A percentile compares a stretch with the other conserved stretches of the same genome.
These are phyloP conservation scores for Hepsetus odoe DNA, from an alignment of 2,113 vertebrate species.

Conservation along the genomic window DNA sequence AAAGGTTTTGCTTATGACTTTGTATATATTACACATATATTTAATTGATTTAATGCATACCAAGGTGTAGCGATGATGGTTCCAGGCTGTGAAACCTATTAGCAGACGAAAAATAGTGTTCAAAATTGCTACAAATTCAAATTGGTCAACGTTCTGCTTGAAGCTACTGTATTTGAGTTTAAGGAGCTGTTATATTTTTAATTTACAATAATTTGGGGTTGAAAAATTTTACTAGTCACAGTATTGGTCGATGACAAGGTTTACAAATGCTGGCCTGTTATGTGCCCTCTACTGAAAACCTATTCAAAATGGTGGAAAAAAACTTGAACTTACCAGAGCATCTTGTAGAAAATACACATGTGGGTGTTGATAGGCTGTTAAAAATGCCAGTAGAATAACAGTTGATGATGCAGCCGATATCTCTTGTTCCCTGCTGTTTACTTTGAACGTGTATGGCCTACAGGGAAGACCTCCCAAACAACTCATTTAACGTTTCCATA, in stretches of 20 bases:
- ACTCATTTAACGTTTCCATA: constrained; percentile 55
- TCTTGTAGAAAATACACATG: constrained; percentile 26
- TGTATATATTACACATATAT: constrained; percentile 75
- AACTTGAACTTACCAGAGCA: constrained; percentile 55
- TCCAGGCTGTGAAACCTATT: constrained; percentile 62
- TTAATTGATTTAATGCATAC: constrained; percentile 65
- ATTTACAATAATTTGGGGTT: constrained; percentile 19
- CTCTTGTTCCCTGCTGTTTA: constrained; percentile 46
- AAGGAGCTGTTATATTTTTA: constrained; percentile 45
- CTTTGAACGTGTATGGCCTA: constrained; percentile 64
- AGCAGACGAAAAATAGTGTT: constrained; percentile 49
- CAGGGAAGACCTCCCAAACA: constrained; percentile 56
- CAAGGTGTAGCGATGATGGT: constrained; percentile 56
- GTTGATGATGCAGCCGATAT: constrained; percentile 52
- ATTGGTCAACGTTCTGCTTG: constrained; percentile 13
- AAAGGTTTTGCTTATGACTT: constrained; percentile 70
- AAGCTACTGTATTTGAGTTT: constrained; percentile 54
- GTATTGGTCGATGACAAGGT: constrained; percentile 50
- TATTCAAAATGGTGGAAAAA: constrained; percentile 38
- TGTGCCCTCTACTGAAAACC: constrained; percentile 53
- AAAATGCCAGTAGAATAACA: constrained; percentile 54
- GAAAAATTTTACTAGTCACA: constrained; percentile 28
- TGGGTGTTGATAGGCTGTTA: constrained; percentile 59
- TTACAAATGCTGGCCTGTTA: constrained; percentile 49
- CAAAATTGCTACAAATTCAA: constrained; percentile 2